Conservation (phyloP, 2,797 vertebrate genomes). For the Falco peregrinus region DNA sequence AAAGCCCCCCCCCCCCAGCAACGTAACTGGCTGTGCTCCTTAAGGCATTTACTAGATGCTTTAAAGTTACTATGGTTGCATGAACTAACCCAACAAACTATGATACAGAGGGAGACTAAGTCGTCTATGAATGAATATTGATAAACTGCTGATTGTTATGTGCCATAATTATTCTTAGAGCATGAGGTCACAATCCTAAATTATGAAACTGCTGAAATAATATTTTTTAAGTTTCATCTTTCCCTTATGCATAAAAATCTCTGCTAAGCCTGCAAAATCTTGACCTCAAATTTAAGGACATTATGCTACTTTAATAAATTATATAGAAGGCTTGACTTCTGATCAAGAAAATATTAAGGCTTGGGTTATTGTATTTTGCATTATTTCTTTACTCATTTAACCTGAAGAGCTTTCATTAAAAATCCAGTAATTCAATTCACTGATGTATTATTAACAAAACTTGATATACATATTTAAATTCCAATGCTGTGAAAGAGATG, state of each 20-base stretch:
- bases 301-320: slow-evolving; percentile 70
- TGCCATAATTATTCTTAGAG: slow-evolving; percentile 58
- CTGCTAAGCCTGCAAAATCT: slow-evolving; percentile 69
- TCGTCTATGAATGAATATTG: slow-evolving; percentile 46
- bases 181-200: slow-evolving; percentile 69
- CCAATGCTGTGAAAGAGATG: neutral
- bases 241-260: slow-evolving; percentile 69
- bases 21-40: neutral
- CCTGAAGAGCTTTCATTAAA: slow-evolving; percentile 41
- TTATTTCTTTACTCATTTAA: slow-evolving; percentile 64
- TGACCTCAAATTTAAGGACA: slow-evolving; percentile 75
- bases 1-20: neutral
- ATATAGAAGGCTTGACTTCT: slow-evolving; percentile 68
- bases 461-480: slow-evolving; percentile 13
- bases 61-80: neutral
- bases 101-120: neutral
- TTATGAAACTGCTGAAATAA: slow-evolving; percentile 73
- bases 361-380: slow-evolving; percentile 40
- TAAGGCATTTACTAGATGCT: neutral
- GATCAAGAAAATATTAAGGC: slow-evolving; percentile 73
- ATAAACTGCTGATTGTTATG: slow-evolving; percentile 52
- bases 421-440: slow-evolving; percentile 13
- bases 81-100: neutral
- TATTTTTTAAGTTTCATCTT: slow-evolving; percentile 74
- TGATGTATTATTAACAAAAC: slow-evolving; percentile 24